Conservation (phyloP, 2,888 invertebrate species). For the Endomychus coccineus region DNA sequence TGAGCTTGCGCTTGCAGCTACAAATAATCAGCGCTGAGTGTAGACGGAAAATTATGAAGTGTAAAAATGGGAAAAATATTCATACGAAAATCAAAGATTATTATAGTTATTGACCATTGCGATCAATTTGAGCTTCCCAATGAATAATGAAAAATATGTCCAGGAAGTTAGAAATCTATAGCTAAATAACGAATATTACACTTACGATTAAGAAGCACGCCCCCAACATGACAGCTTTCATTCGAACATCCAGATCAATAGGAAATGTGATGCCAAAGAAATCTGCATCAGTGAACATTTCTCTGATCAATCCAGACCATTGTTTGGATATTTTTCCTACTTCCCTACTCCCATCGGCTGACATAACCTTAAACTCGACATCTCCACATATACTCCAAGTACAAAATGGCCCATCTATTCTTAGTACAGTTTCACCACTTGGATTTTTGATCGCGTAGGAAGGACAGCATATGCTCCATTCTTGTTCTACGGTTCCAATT, state of each 20-base stretch:
- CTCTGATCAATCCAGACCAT: slow-evolving; percentile 77
- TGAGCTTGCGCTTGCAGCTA: no score
- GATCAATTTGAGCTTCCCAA: slow-evolving; percentile 2
- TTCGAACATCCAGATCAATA: slow-evolving; percentile 76
- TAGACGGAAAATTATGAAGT: no score
- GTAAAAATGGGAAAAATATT: no score
- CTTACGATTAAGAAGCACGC: slow-evolving; percentile 77
- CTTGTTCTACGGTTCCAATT: slow-evolving; percentile 66
- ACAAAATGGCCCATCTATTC: slow-evolving; percentile 75
- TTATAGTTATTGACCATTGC: slow-evolving; percentile 1
- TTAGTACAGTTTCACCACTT: slow-evolving; percentile 63
- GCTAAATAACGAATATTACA: slow-evolving; percentile 25
- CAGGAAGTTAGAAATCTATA: no score
- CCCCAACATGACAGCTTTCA: slow-evolving; percentile 73
- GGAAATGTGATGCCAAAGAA: slow-evolving; percentile 89
- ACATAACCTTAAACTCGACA: slow-evolving; percentile 74
- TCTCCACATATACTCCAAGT: slow-evolving; percentile 74
- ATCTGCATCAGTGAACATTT: slow-evolving; percentile 80
- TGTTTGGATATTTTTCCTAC: slow-evolving; percentile 86
- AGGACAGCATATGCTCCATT: slow-evolving; percentile 69
- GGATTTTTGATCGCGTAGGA: slow-evolving; percentile 68
- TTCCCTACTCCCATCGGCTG: slow-evolving; percentile 65
- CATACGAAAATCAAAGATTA: slow-evolving; percentile 9
- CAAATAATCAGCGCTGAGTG: no score
- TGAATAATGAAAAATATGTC: slow-evolving; percentile 8